Conservation (phyloP, 2,797 vertebrate genomes). For the Enteromius mattozi region DNA sequence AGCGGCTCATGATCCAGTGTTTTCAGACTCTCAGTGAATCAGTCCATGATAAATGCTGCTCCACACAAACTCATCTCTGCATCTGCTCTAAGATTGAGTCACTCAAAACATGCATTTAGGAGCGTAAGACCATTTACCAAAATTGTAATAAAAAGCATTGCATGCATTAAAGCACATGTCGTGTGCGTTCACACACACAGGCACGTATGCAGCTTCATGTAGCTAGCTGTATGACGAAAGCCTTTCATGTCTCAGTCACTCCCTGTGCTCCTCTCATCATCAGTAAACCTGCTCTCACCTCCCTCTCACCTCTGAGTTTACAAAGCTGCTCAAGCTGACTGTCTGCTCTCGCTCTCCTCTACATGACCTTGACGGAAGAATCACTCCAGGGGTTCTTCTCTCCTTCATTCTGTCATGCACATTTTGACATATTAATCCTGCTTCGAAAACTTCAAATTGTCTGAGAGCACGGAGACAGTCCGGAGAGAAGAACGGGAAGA, state of each 20-base stretch:
- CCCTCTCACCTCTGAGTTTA: slow-evolving; percentile 23
- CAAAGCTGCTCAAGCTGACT: neutral
- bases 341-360: slow-evolving; percentile 28
- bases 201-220: neutral
- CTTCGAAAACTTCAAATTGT: neutral
- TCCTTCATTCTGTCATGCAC: neutral
- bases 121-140: neutral
- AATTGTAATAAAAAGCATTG: neutral
- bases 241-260: slow-evolving; percentile 13
- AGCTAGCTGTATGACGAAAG: neutral
- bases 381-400: slow-evolving; percentile 19
- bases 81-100: neutral
- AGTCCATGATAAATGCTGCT: neutral
- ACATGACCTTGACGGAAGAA: slow-evolving; percentile 44
- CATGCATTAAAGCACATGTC: slow-evolving; percentile 10
- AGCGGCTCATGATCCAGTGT: neutral
- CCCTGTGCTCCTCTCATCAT: slow-evolving; percentile 2
- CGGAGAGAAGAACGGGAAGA: neutral
- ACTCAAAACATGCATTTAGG: neutral
- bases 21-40: neutral
- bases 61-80: neutral
- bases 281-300: slow-evolving; percentile 36
- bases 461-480: neutral
- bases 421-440: neutral
- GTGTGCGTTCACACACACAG: slow-evolving; percentile 17